A percentile compares a stretch with the other conserved stretches of the same genome.
Evolutionary conservation across 2,888 invertebrate genomes (phyloP).

Genomic region (Cataglyphis albicans): DNA sequence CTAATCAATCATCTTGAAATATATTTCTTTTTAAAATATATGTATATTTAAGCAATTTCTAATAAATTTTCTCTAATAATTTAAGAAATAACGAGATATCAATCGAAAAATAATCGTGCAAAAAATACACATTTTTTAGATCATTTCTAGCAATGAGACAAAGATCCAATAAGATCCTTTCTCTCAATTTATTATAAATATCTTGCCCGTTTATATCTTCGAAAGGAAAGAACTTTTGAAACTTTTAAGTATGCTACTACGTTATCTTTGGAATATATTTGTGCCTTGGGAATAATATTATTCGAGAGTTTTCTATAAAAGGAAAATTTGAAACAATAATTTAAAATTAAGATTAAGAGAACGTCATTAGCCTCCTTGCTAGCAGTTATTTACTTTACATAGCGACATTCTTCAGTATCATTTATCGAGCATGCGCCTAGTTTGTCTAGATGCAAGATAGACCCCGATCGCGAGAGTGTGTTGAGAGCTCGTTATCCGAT

Average conservation of each 20-base stretch:
- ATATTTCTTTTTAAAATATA: background rate
- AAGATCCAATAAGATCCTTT: background rate
- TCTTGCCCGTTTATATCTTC: background rate
- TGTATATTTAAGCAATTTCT: too few species aligned
- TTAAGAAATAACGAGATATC: background rate
- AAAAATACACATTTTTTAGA: background rate
- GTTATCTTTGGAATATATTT: background rate
- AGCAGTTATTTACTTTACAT: background rate
- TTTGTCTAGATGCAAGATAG: constrained; percentile 19
- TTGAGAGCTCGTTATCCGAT: constrained; percentile 56
- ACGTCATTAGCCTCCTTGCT: background rate
- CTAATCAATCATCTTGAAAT: background rate
- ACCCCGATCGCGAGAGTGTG: constrained; percentile 24
- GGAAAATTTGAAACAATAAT: background rate
- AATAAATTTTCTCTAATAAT: background rate
- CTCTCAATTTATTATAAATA: background rate
- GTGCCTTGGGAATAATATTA: background rate
- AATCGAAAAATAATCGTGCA: background rate
- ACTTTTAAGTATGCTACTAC: background rate
- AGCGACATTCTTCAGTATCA: constrained; percentile 2
- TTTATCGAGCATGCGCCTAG: constrained; percentile 33
- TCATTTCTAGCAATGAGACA: background rate
- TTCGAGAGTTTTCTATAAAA: background rate
- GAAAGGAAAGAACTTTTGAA: background rate
- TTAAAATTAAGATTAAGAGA: background rate